phyloP scores from a whole-genome alignment of 2,888 invertebrate genomes.

The Loripinus fragilis region DNA sequence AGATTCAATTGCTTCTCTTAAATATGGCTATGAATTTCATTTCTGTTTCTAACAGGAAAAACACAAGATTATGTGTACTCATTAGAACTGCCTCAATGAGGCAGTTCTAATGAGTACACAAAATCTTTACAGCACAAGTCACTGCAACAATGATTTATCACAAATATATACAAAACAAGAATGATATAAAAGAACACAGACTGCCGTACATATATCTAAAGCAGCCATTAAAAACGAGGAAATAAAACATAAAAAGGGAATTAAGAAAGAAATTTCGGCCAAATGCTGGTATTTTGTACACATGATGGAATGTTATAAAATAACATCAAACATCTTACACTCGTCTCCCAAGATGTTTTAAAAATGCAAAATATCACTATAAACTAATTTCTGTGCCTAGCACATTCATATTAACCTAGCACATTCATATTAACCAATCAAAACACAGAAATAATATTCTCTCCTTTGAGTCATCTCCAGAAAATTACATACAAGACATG shows the following conservation, averaged over 20 bases:
- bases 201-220: neutral
- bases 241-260: conserved; percentile 13
- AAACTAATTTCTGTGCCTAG: neutral
- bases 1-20: too few relatives aligned
- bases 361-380: conserved; percentile 15
- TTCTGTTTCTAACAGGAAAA: too few relatives aligned
- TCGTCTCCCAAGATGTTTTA: neutral
- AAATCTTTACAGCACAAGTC: too few relatives aligned
- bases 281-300: conserved; percentile 11
- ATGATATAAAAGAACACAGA: neutral
- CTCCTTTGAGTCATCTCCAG: too few relatives aligned
- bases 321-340: neutral
- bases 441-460: too few relatives aligned
- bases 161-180: neutral
- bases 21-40: too few relatives aligned
- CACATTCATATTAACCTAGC: neutral
- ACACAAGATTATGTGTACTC: too few relatives aligned
- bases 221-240: too few relatives aligned
- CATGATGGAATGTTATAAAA: conserved; percentile 15
- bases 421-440: too few relatives aligned
- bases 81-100: neutral
- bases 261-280: conserved; percentile 21
- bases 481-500: too few relatives aligned
- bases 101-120: neutral
- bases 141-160: neutral